Percentiles rank a stretch among this genome's conserved stretches.
Conservation (phyloP, 2,113 vertebrate species). For the Hemicordylus capensis region DNA sequence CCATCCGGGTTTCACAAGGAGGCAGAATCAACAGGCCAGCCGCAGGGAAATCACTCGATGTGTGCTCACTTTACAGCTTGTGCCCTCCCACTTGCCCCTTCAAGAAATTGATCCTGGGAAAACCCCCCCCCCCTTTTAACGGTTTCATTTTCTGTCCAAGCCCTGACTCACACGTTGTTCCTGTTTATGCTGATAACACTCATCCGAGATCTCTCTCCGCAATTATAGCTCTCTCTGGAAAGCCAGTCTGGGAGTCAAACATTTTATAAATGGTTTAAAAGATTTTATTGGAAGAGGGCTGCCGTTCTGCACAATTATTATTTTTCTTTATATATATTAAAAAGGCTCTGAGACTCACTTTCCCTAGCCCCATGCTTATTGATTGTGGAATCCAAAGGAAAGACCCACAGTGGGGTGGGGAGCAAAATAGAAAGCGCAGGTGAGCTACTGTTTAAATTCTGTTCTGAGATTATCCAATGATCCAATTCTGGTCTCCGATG, state of each 20-base stretch:
- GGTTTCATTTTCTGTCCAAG: slow-evolving; percentile 24
- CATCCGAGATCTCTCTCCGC: slow-evolving; percentile 54
- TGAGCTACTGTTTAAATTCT: too few relatives aligned
- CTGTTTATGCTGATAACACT: slow-evolving; percentile 57
- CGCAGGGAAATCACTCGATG: slow-evolving; percentile 72
- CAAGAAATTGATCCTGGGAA: slow-evolving; percentile 63
- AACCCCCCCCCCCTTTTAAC: not conserved
- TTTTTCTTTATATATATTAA: slow-evolving; percentile 58
- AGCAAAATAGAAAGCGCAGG: not conserved
- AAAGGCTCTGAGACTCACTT: too few relatives aligned
- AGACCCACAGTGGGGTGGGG: slow-evolving; percentile 44
- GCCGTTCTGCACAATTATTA: slow-evolving; percentile 68
- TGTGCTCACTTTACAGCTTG: slow-evolving; percentile 69
- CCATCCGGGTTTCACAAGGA: slow-evolving; percentile 48
- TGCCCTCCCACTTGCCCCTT: slow-evolving; percentile 33
- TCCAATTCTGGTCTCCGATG: too few relatives aligned
- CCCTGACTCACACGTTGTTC: not conserved
- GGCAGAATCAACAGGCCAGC: slow-evolving; percentile 47
- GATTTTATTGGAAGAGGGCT: slow-evolving; percentile 72
- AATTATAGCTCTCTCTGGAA: slow-evolving; percentile 74
- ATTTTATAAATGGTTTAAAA: slow-evolving; percentile 71
- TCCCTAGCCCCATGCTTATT: slow-evolving; percentile 66
- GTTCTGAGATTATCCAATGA: too few relatives aligned
- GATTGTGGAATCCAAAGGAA: slow-evolving; percentile 67
- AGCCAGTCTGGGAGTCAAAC: slow-evolving; percentile 56